Evolutionary conservation across 2,888 invertebrate genomes (phyloP), one percentile per base, ranked within the genome.

Genomic region (Nowickia ferox): DNA sequence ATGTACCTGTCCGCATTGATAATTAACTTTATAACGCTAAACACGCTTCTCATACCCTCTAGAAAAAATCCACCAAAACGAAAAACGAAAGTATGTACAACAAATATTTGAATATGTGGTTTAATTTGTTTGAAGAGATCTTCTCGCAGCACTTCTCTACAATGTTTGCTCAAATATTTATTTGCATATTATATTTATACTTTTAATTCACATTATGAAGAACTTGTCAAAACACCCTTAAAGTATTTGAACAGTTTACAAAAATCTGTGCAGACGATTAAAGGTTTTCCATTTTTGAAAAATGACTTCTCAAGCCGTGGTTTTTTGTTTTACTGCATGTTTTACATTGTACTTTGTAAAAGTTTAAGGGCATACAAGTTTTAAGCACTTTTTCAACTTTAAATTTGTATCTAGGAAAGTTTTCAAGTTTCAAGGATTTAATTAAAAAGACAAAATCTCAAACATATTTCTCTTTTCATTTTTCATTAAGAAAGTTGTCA

Each of bases 1-100:
- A 61, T 79, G 79, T 75, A 86, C 86, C 86, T 86, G 83, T 83
- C 86, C 86, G 86, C 83, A 83, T 53, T 55, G 66, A 76, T 86
- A 86, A 86, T 86, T 86, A 86, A 86, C 79, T 86, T 86, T 86
- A 55, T 76, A 83, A 72, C 72, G 55, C 76, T 68, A 74, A 79
- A 83, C 86, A 86, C 80, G 86, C 66, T 71, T 66, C 76, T 42
- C 83, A 72, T 76, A 68, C 83, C 75, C 51, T 9, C 30, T 6
- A 1, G 6, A 30, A 63, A 17, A 44, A 42, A 38, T n/a, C 1
- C 10, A 48, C 13, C 42, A 11, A 3, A 48, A 44, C 15, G 3
- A 10, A 42, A 51, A 17, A 46, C 44, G 4, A 30, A 53, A 44
- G 9, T 44, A n/a, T n/a, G n/a, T n/a, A 61, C 44, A 48, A 65